Base-by-base conservation (phyloP, 2,797 vertebrate genomes). In the Sphenodon punctatus region DNA sequence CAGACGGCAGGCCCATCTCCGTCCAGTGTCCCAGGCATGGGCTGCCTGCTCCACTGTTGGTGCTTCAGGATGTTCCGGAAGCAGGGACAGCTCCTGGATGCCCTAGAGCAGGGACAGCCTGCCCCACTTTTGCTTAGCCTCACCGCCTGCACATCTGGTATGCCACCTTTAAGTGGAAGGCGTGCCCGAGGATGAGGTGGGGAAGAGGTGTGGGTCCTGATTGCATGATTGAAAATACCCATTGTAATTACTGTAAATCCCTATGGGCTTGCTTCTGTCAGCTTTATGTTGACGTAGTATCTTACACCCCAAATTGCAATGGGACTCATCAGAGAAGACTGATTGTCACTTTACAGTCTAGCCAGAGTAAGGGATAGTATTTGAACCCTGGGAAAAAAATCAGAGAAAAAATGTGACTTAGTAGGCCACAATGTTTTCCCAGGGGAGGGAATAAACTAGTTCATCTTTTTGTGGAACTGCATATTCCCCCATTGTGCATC, bases 171-270 rank as follows among this genome's bases (percentile, higher is more conserved):
- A n/a, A n/a, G n/a, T n/a, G n/a, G n/a, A n/a, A n/a, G n/a, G n/a
- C n/a, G n/a, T n/a, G n/a, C n/a, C n/a, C n/a, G n/a, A n/a, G n/a
- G n/a, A n/a, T 34, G 61, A 71, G 46, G 20, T 32, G 46, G 32
- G 7, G 25, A 42, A 34, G 13, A 19, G 25, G n/a, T 56, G 59
- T 49, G 0, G 3, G 36, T n/a, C 39, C 48, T 70, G 11, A 25
- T 17, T 22, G 27, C 10, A 36, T 39, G 11, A 22, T 70, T 51
- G 59, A 59, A 61, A 32, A 1, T 0, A 73, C 20, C 17, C 32
- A 56, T 58, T 30, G 19, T 56, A 34, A 22, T 34, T 38, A 13
- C 65, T 1, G 0, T 25, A 8, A 15, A 10, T 2, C 0, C 10
- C 27, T 39, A 49, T 60, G 64, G 39, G 7, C 20, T 32, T 76